Evolutionary conservation across 2,113 vertebrate species (phyloP).

Genomic region (Australoheros scitulus): DNA sequence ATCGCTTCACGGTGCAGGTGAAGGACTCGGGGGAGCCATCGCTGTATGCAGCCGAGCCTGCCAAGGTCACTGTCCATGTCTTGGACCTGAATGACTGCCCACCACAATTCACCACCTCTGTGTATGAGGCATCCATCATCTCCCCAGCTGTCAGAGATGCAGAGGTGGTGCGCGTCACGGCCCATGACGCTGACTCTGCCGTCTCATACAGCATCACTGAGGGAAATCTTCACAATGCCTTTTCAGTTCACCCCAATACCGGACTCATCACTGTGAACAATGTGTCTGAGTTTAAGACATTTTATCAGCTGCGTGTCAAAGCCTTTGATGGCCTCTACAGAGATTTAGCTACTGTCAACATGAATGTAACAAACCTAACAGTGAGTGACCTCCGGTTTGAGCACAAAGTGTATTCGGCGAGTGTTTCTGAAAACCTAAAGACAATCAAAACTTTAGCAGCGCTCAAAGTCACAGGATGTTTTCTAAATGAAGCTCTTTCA

Average conservation of each 20-base stretch:
- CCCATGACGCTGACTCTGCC: conserved; percentile 87
- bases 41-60: conserved; percentile 84
- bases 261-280: conserved; percentile 86
- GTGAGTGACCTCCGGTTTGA: conserved; percentile 83
- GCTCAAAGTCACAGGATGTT: conserved; percentile 83
- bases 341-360: conserved; percentile 81
- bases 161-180: conserved; percentile 83
- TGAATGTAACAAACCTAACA: conserved; percentile 80
- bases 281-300: conserved; percentile 69
- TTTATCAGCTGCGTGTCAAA: conserved; percentile 82
- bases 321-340: conserved; percentile 89
- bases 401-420: conserved; percentile 75
- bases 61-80: conserved; percentile 84
- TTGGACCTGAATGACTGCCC: conserved; percentile 90
- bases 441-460: conserved; percentile 79
- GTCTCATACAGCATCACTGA: conserved; percentile 87
- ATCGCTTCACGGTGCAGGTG: conserved; percentile 86
- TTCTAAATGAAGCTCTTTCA: conserved; percentile 88
- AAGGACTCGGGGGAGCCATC: conserved; percentile 87
- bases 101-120: conserved; percentile 82
- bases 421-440: conserved; percentile 84
- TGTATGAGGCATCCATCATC: conserved; percentile 80
- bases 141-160: conserved; percentile 84
- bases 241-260: conserved; percentile 82
- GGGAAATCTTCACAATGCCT: conserved; percentile 82